Evolutionary conservation across 2,113 vertebrate species (phyloP), one percentile per base, ranked within the genome.

Genomic region (Neolamprologus ventralis): DNA sequence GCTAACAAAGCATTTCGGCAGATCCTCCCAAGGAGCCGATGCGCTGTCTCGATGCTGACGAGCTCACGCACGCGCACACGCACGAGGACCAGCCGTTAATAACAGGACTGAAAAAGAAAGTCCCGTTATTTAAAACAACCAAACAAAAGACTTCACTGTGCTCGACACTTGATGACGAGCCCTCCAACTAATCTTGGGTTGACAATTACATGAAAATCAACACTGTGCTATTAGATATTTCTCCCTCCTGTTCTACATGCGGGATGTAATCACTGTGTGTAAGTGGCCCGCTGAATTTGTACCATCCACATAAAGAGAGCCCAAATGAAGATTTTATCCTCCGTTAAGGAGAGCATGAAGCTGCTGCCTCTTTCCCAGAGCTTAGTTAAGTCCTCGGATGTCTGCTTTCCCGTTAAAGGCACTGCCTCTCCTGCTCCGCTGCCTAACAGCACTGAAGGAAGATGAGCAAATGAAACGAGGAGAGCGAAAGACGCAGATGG

Each of bases 1-100:
- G 83, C 89, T 91, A 95, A 94, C 91, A 94, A 95, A 95, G 91
- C 84, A 7, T 86, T 85, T 90, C 86, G 31, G 63, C 81, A 82
- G 73, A 83, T 31, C 63, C 78, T 84, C 57, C 80, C 19, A 40
- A 54, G 55, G 82, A 94, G 84, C 45, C 5, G 6, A 40, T 9
- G 40, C 4, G 11, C 85, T 60, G 51, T 83, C 87, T 91, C 73
- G 82, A 60, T 79, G 28, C 85, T 87, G 83, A 91, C 91, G 21
- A 51, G 42, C 51, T 23, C 81, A 13, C 19, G 51, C 82, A 75
- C 23, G 60, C 4, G 31, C 42, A 84, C 23, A 4, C 2, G 35
- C n/a, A 55, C 37, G 7, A 2, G 4, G 7, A 80, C 73, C 49
- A 42, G n/a, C 47, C 35, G 4, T 53, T 14, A 45, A 63, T 23